Evolutionary conservation across 2,113 vertebrate genomes (phyloP).

Genomic region (Equus quagga): DNA sequence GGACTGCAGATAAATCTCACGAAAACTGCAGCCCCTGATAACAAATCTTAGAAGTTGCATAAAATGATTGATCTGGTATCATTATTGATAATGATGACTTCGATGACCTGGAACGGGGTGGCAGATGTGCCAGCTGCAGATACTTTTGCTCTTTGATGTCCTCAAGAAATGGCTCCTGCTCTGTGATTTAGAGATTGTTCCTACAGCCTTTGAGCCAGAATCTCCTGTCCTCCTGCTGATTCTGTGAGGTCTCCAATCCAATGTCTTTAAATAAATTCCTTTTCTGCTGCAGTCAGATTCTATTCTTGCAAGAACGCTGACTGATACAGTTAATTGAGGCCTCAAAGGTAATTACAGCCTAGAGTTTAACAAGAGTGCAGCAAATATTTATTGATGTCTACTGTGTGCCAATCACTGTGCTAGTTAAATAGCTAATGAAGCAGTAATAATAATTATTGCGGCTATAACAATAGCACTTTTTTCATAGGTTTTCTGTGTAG

Average conservation of each 20-base stretch:
- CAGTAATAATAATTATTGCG: not conserved
- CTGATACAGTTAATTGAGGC: not conserved
- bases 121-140: not conserved
- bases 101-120: not conserved
- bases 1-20: not conserved
- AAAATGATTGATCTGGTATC: not conserved
- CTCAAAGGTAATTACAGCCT: not conserved
- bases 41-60: not conserved
- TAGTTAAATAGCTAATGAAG: not conserved
- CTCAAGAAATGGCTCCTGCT: not conserved
- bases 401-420: not conserved
- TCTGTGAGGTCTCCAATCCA: not conserved
- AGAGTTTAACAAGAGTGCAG: not conserved
- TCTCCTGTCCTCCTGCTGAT: not conserved
- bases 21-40: not conserved
- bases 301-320: constrained; percentile 12
- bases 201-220: not conserved
- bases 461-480: not conserved
- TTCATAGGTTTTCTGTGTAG: not conserved
- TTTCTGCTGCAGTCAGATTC: constrained; percentile 2
- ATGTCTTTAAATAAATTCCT: not conserved
- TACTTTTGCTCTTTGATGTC: not conserved
- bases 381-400: not conserved
- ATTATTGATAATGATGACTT: not conserved
- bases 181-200: not conserved